A percentile compares a stretch with the other conserved stretches of the same genome.
Evolutionary conservation across 2,797 vertebrate species (phyloP).

Genomic region (Fundulus diaphanus): DNA sequence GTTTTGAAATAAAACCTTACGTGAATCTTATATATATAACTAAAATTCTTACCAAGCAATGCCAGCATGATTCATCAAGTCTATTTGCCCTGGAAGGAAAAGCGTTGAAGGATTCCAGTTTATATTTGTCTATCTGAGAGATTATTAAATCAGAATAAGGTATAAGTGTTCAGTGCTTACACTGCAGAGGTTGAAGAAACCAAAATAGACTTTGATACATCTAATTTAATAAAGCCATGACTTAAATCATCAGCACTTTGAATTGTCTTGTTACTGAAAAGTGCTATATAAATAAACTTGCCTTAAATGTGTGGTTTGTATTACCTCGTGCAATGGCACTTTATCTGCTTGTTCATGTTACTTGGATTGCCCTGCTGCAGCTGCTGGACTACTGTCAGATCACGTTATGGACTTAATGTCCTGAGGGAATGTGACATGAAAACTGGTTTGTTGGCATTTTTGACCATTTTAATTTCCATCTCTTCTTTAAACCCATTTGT

Average conservation of each 20-base stretch:
- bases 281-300: no score
- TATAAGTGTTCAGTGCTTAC: neutral
- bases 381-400: neutral
- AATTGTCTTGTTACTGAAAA: no score
- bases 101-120: no score
- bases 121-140: neutral
- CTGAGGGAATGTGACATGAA: neutral
- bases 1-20: no score
- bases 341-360: neutral
- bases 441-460: neutral
- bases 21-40: no score
- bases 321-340: neutral
- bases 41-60: neutral
- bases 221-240: neutral
- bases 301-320: neutral
- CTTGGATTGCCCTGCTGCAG: neutral
- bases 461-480: neutral
- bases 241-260: no score
- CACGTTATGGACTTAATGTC: no score
- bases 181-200: neutral
- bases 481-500: no score
- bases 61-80: neutral
- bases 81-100: neutral
- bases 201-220: neutral
- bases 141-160: neutral